A percentile compares a stretch with the other conserved stretches of the same genome.
Evolutionary conservation across 2,113 vertebrate species (phyloP).

Genomic region (Bagarius yarrelli): DNA sequence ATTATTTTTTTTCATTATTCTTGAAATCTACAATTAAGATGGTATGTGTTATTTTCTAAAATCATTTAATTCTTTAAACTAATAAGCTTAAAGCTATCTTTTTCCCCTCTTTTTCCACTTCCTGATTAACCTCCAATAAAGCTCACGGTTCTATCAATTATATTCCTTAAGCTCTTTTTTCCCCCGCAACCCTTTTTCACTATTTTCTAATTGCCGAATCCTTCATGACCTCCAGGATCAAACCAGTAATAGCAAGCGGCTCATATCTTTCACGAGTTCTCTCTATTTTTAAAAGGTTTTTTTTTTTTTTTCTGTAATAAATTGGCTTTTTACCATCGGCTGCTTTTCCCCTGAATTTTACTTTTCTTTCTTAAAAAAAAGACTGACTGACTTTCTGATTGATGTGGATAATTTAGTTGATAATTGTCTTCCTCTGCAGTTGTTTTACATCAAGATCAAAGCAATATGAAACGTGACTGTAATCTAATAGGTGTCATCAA

Average conservation of each 20-base stretch:
- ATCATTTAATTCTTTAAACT: too few relatives aligned
- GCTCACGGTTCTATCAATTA: neutral
- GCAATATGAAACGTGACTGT: constrained; percentile 46
- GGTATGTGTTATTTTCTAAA: neutral
- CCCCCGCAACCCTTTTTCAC: neutral
- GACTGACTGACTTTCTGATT: constrained; percentile 10
- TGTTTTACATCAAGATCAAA: constrained; percentile 43
- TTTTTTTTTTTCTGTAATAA: neutral
- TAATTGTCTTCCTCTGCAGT: constrained; percentile 25
- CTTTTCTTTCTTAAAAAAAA: constrained; percentile 22
- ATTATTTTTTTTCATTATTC: too few relatives aligned
- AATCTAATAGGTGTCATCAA: constrained; percentile 47
- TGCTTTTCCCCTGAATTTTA: neutral
- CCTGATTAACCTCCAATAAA: neutral
- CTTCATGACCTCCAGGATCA: constrained; percentile 6
- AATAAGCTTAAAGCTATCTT: neutral
- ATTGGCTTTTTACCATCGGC: constrained; percentile 18
- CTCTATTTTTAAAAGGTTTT: constrained; percentile 10
- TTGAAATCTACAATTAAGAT: neutral
- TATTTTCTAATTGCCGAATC: neutral
- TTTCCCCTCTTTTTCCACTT: neutral
- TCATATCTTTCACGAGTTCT: neutral
- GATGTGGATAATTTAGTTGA: constrained; percentile 39
- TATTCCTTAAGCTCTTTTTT: neutral
- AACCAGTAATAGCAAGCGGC: neutral